Base-by-base conservation (phyloP, 2,113 vertebrate species). In the Tinamus guttatus region DNA sequence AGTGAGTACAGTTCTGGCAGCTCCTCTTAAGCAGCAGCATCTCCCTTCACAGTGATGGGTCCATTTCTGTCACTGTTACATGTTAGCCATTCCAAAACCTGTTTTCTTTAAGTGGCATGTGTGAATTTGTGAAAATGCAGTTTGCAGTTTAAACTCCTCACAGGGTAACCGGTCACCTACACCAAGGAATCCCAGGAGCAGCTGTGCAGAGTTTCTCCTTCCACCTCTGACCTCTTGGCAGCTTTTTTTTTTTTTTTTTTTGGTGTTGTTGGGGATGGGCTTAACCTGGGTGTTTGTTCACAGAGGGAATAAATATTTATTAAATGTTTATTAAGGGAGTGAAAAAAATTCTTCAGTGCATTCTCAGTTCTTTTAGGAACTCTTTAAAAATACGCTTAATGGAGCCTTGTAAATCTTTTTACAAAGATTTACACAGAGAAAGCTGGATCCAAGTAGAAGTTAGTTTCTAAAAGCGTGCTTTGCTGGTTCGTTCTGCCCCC, bases 11-110 rank as follows among this genome's bases (percentile, higher is more conserved):
- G 34, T 83, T 52, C 47, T 40, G 27, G 5, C 22, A 63, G 13
- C 19, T 67, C 62, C 45, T 34, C 10, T 32, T 87, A 13, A 8
- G 78, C 58, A 89, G 20, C 12, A 28, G 21, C 40, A 14, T 1
- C 9, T 11, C 10, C 6, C 0, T 12, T 8, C 8, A 32, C 34
- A 28, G 45, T 22, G 24, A 21, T 0, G 0, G 40, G 43, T n/a
- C 28, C 8, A 1, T 16, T 36, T 54, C 34, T 52, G 27, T 27
- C 62, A 7, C 14, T 28, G 2, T 3, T 36, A 11, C n/a, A 15
- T 56, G n/a, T 36, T 62, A 4, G 70, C 22, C 30, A 8, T 41
- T 78, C 49, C 40, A 40, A 6, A 30, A 24, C 20, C 6, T 17
- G 17, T 40, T 80, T 65, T 58, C 32, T 49, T 49, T 22, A 58